Conservation (phyloP, 2,113 vertebrate genomes). For the Varanus komodoensis region DNA sequence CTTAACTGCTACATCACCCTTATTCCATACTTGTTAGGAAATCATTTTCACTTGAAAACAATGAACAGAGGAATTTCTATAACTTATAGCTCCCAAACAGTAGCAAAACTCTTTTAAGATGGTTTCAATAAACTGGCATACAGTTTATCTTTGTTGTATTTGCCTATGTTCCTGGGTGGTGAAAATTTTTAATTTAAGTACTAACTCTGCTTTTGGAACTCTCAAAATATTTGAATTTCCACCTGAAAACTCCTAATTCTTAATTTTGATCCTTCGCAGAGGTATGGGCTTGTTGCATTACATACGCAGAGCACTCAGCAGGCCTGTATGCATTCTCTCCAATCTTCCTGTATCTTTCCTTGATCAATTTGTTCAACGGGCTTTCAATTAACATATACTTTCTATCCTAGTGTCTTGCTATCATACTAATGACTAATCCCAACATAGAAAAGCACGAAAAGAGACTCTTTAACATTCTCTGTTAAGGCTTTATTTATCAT, state of each 20-base stretch:
- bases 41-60: background rate
- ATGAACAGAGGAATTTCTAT: background rate
- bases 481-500: background rate
- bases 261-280: background rate
- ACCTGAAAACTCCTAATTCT: background rate
- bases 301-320: rapidly evolving
- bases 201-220: background rate
- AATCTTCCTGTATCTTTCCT: background rate
- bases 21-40: no score
- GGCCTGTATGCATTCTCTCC: background rate
- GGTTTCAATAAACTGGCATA: background rate
- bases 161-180: background rate
- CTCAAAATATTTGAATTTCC: background rate
- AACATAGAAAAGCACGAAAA: rapidly evolving
- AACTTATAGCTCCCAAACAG: background rate
- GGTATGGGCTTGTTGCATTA: background rate
- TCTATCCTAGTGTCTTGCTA: background rate
- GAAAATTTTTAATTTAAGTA: background rate
- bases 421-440: background rate
- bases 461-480: background rate
- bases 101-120: background rate
- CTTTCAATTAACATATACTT: rapidly evolving
- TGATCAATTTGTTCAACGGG: background rate
- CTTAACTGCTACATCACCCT: no score
- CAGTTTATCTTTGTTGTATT: background rate